Base-by-base conservation (phyloP, 2,797 vertebrate species). In the Ctenopoma multispine region DNA sequence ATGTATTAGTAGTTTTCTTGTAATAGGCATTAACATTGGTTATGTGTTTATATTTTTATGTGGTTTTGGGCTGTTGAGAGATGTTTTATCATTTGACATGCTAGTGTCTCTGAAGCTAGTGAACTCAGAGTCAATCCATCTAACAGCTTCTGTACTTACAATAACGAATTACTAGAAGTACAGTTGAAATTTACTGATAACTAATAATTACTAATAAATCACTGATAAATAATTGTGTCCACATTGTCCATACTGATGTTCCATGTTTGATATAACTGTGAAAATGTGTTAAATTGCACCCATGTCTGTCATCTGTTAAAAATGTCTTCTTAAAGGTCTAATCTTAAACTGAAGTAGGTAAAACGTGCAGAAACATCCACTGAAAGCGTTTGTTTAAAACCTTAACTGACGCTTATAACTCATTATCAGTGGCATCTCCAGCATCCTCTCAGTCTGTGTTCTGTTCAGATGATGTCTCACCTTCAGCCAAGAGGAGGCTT, bases 401-500 rank as follows among this genome's bases (percentile, higher is more conserved):
- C 1, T 18, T 10, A 34, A n/a, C 15, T 34, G 31, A 49, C 24
- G 51, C 27, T 53, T 44, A 55, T 4, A 34, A 2, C 24, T 27
- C 24, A 15, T 29, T 38, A 38, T 17, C 12, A 10, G 18, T n/a
- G 10, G 13, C 38, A 12, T 48, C 2, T 56, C 18, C 23, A 24
- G 46, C 5, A 0, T 59, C 27, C 43, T 21, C 1, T 68, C 20
- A 64, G 24, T 74, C 58, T 17, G 44, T 20, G 12, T 63, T 23
- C 23, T 66, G 56, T 20, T 48, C 49, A 55, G 63, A 69, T 38
- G 69, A 49, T 1, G n/a, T 65, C 18, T 50, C 24, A 46, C 31
- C 56, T 6, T 51, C 8, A 64, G 44, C 41, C 15, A 11, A 13
- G 18, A 40, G 5, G 14, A 18, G n/a, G 17, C 24, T 63, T 34